These are phyloP conservation scores for Trichopoda pennipes DNA, from an alignment of 2,888 invertebrate species.

Conservation along the genomic window DNA sequence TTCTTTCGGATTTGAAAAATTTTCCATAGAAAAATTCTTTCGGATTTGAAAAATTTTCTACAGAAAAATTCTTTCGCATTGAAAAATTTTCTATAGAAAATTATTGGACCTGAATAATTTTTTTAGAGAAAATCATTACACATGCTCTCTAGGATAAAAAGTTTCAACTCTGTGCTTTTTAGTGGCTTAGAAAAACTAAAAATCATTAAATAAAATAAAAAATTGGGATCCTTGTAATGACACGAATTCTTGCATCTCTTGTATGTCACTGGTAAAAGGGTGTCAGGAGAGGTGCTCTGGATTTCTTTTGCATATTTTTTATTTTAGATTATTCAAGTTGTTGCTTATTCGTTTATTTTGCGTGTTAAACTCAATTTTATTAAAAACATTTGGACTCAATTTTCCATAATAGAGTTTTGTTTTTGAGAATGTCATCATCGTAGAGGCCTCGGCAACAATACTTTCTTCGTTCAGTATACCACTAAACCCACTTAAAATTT, in stretches of 20 bases:
- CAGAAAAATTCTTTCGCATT: no score
- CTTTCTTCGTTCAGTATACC: conserved; percentile 4
- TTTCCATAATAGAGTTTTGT: conserved; percentile 27
- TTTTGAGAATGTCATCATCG: conserved; percentile 26
- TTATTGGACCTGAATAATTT: no score
- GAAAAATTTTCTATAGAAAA: no score
- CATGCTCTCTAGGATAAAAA: no score
- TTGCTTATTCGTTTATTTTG: conserved; percentile 1
- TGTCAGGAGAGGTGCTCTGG: not conserved
- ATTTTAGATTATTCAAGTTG: not conserved
- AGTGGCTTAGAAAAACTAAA: no score
- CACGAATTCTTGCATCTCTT: not conserved
- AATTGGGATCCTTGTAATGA: not conserved
- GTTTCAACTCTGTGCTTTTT: no score
- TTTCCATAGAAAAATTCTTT: no score
- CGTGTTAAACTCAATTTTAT: conserved; percentile 32
- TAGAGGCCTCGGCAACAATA: conserved; percentile 10
- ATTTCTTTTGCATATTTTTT: conserved; percentile 2
- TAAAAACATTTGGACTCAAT: not conserved
- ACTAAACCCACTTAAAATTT: conserved; percentile 6
- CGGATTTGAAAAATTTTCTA: no score
- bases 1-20: no score
- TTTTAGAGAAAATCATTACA: no score
- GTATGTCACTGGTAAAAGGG: not conserved
- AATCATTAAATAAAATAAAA: no score